Conservation (phyloP, 1,140 invertebrate species). For the Octopus sinensis region DNA sequence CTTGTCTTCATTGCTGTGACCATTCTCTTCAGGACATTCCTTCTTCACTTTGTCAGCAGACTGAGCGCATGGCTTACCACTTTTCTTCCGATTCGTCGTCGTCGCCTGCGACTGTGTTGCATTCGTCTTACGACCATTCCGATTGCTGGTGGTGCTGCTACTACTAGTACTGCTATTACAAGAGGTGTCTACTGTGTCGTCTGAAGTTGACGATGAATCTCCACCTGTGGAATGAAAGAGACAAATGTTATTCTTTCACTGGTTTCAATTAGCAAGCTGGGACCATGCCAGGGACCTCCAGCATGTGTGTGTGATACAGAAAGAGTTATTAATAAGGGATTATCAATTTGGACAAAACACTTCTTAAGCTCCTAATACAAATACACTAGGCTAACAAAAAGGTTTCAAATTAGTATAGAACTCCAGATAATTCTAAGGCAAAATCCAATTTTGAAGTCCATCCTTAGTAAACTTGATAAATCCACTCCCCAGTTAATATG, state of each 20-base stretch:
- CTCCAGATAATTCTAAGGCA: no score
- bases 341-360: no score
- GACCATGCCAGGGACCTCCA: not conserved
- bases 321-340: no score
- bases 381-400: no score
- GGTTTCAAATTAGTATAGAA: no score
- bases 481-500: no score
- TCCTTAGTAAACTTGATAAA: no score
- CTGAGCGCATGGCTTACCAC: not conserved
- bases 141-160: not conserved
- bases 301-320: no score
- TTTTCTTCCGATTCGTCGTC: slow-evolving; percentile 20
- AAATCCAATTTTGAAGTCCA: no score
- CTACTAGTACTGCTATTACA: slow-evolving; percentile 14
- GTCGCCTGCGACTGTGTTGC: slow-evolving; percentile 28
- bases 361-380: no score
- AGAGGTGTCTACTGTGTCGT: slow-evolving; percentile 17
- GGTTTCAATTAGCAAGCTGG: not conserved
- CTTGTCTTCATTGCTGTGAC: slow-evolving; percentile 26
- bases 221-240: slow-evolving; percentile 14
- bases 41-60: slow-evolving; percentile 14
- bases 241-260: slow-evolving; percentile 10
- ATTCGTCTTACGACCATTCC: slow-evolving; percentile 11
- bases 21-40: slow-evolving; percentile 25
- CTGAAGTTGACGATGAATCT: slow-evolving; percentile 16